A percentile compares a stretch with the other conserved stretches of the same genome.
Evolutionary conservation across 2,888 invertebrate genomes (phyloP).

Genomic region (Molorchus minor): DNA sequence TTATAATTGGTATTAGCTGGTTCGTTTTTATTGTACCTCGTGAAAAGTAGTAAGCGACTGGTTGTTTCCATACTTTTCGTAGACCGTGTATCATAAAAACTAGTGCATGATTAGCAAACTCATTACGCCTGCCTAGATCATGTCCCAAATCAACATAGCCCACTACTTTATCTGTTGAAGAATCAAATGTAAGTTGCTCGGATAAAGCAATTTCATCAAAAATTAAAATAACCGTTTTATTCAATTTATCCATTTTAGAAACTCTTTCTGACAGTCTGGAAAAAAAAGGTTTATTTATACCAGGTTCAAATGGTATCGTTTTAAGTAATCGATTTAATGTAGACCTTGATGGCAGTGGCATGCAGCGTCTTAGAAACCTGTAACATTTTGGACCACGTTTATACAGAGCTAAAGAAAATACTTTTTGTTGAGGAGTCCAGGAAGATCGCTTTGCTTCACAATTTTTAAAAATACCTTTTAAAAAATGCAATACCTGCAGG

Average conservation of each 20-base stretch:
- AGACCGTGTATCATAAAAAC: conserved; percentile 22
- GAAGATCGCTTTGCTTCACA: conserved; percentile 1
- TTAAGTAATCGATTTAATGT: conserved; percentile 22
- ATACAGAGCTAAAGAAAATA: conserved; percentile 23
- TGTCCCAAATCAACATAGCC: conserved; percentile 1
- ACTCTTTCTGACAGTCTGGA: conserved; percentile 1
- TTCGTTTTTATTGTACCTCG: conserved; percentile 4
- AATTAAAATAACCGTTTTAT: conserved; percentile 7
- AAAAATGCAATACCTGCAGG: not conserved
- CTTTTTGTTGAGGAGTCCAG: conserved; percentile 21
- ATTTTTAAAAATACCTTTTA: not conserved
- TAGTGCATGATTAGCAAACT: conserved; percentile 19
- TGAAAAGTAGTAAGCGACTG: conserved; percentile 22
- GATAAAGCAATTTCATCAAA: conserved; percentile 21
- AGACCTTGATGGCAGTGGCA: conserved; percentile 24
- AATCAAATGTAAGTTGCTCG: conserved; percentile 7
- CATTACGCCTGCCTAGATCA: not conserved
- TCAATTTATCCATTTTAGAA: conserved; percentile 1
- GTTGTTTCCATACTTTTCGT: conserved; percentile 20
- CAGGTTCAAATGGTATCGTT: conserved; percentile 27
- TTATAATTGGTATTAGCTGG: conserved; percentile 10
- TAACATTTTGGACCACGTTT: conserved; percentile 27
- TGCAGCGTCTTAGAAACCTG: conserved; percentile 18
- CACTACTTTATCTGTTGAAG: conserved; percentile 16
- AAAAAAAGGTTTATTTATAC: conserved; percentile 18